A percentile compares a stretch with the other conserved stretches of the same genome.
Evolutionary conservation across 1,140 invertebrate genomes (phyloP).

Genomic region (Sitophilus oryzae): DNA sequence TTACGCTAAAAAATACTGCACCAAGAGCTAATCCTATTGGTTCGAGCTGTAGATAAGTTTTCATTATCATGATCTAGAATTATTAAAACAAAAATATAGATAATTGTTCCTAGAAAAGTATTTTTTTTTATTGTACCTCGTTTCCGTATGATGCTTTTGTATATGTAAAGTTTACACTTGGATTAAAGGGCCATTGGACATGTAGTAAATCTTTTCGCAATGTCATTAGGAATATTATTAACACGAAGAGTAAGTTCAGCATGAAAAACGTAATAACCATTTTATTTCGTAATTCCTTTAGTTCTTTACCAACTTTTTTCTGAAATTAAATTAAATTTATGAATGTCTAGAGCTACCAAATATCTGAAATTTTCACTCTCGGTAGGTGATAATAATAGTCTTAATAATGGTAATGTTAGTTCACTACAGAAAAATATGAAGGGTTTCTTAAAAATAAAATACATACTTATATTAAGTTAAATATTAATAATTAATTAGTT

Average conservation of each 20-base stretch:
- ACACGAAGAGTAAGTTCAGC: slow-evolving; percentile 76
- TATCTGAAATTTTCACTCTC: background rate
- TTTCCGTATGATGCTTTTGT: background rate
- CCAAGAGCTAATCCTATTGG: slow-evolving; percentile 73
- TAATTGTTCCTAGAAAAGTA: background rate
- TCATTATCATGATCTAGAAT: slow-evolving; percentile 45
- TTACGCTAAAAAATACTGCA: slow-evolving; percentile 62
- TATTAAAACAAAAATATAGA: background rate
- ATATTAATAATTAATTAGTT: too few relatives aligned
- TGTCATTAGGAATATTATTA: slow-evolving; percentile 74
- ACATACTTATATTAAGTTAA: background rate
- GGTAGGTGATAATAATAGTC: background rate
- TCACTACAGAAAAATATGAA: too few relatives aligned
- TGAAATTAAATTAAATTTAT: slow-evolving; percentile 34
- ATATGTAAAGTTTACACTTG: slow-evolving; percentile 60
- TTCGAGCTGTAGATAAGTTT: slow-evolving; percentile 61
- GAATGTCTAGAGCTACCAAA: background rate
- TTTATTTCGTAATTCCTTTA: slow-evolving; percentile 64
- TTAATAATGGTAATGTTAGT: too few relatives aligned
- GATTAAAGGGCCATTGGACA: slow-evolving; percentile 65
- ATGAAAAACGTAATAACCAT: slow-evolving; percentile 75
- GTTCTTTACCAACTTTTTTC: slow-evolving; percentile 52
- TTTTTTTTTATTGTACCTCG: slow-evolving; percentile 8
- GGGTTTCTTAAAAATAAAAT: background rate
- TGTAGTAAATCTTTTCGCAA: slow-evolving; percentile 65